Conservation (phyloP, 1,140 invertebrate genomes). For the Lepidurus packardi region DNA sequence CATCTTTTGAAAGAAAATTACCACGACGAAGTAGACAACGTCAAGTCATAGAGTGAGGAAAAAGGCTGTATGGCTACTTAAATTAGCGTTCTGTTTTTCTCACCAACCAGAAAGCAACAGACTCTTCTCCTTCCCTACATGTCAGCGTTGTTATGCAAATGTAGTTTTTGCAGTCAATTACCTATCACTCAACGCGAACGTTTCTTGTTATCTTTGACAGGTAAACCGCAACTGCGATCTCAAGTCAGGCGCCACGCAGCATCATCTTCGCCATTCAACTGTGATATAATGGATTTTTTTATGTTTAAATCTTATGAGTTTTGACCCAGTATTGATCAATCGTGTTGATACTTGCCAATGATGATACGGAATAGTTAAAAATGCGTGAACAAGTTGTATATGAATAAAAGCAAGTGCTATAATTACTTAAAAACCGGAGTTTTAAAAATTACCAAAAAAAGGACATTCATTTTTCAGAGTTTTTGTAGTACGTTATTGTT, state of each 20-base stretch:
- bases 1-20: too few relatives aligned
- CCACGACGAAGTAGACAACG: too few relatives aligned
- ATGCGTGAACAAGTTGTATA: neutral
- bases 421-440: neutral
- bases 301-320: neutral
- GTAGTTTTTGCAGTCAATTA: neutral
- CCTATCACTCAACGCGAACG: neutral
- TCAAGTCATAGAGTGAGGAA: too few relatives aligned
- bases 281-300: neutral
- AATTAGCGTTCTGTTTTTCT: too few relatives aligned
- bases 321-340: neutral
- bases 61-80: too few relatives aligned
- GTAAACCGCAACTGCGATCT: constrained; percentile 4
- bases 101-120: neutral
- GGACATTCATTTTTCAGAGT: too few relatives aligned
- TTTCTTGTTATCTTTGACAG: neutral
- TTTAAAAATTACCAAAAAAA: too few relatives aligned
- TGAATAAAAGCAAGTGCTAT: neutral
- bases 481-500: too few relatives aligned
- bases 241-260: constrained; percentile 4
- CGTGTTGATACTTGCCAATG: neutral
- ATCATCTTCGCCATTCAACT: neutral
- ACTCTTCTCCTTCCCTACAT: neutral
- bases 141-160: neutral
- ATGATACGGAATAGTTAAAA: neutral